These are phyloP conservation scores for Helicolenus hilgendorfi DNA, from an alignment of 2,797 vertebrate genomes.

Conservation along the genomic window DNA sequence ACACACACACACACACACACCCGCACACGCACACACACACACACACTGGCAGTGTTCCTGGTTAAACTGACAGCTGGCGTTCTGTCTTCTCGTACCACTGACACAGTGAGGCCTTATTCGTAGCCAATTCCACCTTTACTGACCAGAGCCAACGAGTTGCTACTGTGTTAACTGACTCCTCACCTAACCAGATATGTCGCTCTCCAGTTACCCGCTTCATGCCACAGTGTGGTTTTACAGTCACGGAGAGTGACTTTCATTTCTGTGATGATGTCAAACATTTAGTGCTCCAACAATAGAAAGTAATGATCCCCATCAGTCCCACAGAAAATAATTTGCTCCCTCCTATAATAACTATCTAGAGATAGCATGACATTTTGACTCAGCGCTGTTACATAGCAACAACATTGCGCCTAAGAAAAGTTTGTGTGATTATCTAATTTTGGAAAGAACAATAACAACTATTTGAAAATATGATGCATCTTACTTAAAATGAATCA, in stretches of 20 bases:
- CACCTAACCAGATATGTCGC: conserved; percentile 71
- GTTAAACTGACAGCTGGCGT: conserved; percentile 79
- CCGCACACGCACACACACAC: conserved; percentile 10
- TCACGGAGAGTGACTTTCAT: conserved; percentile 46
- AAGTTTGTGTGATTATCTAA: conserved; percentile 7
- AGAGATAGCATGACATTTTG: conserved; percentile 52
- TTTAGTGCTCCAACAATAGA: conserved; percentile 27
- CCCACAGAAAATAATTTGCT: conserved; percentile 25
- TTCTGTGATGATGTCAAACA: conserved; percentile 47
- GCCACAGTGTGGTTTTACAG: conserved; percentile 42
- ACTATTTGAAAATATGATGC: not conserved
- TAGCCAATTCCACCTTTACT: conserved; percentile 73
- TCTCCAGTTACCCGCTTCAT: conserved; percentile 76
- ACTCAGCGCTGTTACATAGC: conserved; percentile 63
- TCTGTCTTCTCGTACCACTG: conserved; percentile 67
- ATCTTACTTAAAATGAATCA: not conserved
- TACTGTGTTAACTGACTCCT: conserved; percentile 77
- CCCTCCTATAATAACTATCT: conserved; percentile 33
- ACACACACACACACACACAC: conserved; percentile 27
- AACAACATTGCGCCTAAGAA: conserved; percentile 45
- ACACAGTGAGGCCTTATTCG: conserved; percentile 66
- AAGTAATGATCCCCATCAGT: conserved; percentile 37
- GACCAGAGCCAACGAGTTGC: conserved; percentile 63
- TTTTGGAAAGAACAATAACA: conserved; percentile 26
- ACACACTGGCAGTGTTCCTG: conserved; percentile 71